Evolutionary conservation across 2,888 invertebrate genomes (phyloP).

Genomic region (Sericinus montela): DNA sequence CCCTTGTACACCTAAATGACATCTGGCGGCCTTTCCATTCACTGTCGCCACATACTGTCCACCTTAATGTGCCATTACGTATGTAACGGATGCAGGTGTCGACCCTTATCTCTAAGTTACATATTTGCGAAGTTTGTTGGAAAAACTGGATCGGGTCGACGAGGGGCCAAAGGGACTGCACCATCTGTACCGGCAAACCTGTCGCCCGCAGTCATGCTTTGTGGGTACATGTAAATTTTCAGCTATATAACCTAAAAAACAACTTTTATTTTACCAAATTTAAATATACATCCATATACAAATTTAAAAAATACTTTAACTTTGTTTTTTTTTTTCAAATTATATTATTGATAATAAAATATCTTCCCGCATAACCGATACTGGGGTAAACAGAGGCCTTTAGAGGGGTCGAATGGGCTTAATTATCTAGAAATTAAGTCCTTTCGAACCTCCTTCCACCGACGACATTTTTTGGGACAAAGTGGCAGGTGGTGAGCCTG

Average conservation of each 20-base stretch:
- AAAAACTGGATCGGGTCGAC: constrained; percentile 50
- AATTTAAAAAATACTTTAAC: too few species aligned
- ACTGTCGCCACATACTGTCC: constrained; percentile 39
- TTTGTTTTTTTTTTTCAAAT: too few species aligned
- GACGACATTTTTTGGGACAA: too few species aligned
- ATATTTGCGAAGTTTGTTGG: constrained; percentile 60
- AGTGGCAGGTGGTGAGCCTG: too few species aligned
- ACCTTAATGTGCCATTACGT: constrained; percentile 68
- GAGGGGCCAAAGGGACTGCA: constrained; percentile 37
- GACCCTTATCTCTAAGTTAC: constrained; percentile 62
- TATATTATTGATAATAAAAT: too few species aligned
- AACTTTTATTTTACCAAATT: too few species aligned
- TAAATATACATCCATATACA: too few species aligned
- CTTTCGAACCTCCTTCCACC: too few species aligned
- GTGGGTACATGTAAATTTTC: constrained; percentile 39
- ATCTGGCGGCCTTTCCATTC: constrained; percentile 36
- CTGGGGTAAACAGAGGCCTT: too few species aligned
- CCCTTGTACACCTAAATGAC: constrained; percentile 35
- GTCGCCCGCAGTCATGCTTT: constrained; percentile 26
- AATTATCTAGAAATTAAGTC: too few species aligned
- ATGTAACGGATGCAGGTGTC: constrained; percentile 56
- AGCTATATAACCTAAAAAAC: constrained; percentile 23
- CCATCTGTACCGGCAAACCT: constrained; percentile 36
- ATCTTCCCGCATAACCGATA: too few species aligned
- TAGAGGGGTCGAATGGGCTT: too few species aligned